phyloP scores from a whole-genome alignment of 2,797 vertebrate species.

The Discoglossus pictus region DNA sequence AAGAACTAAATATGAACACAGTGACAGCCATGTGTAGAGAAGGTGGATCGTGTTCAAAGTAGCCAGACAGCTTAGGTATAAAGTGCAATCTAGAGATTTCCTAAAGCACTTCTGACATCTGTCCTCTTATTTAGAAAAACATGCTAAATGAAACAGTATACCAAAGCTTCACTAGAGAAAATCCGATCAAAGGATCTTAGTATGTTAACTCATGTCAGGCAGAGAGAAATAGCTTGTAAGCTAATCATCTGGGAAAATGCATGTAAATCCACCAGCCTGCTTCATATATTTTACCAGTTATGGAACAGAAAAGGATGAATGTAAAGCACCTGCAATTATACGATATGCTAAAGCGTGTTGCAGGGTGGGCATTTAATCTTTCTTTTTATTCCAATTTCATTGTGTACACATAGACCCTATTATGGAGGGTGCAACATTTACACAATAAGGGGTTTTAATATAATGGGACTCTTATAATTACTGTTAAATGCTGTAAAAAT shows the following conservation, averaged over 20 bases:
- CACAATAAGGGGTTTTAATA: too few species aligned
- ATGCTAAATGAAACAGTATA: slow-evolving; percentile 44
- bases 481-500: too few species aligned
- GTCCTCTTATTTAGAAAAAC: slow-evolving; percentile 47
- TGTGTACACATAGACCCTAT: too few species aligned
- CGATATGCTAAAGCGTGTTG: too few species aligned
- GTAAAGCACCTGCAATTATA: background rate
- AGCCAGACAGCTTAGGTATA: slow-evolving; percentile 21
- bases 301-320: background rate
- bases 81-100: slow-evolving; percentile 37
- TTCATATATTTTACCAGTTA: slow-evolving; percentile 20
- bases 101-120: slow-evolving; percentile 45
- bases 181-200: slow-evolving; percentile 48
- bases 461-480: too few species aligned
- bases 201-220: slow-evolving; percentile 41
- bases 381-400: too few species aligned
- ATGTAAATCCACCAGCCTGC: slow-evolving; percentile 38
- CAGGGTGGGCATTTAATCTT: too few species aligned
- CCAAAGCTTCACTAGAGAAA: slow-evolving; percentile 39
- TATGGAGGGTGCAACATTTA: too few species aligned
- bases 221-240: slow-evolving; percentile 44
- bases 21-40: slow-evolving; percentile 28
- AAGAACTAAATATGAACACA: slow-evolving; percentile 15
- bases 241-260: slow-evolving; percentile 50
- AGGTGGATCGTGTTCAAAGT: slow-evolving; percentile 37